phyloP scores from a whole-genome alignment of 2,113 vertebrate genomes.

The Oncorhynchus clarkii region DNA sequence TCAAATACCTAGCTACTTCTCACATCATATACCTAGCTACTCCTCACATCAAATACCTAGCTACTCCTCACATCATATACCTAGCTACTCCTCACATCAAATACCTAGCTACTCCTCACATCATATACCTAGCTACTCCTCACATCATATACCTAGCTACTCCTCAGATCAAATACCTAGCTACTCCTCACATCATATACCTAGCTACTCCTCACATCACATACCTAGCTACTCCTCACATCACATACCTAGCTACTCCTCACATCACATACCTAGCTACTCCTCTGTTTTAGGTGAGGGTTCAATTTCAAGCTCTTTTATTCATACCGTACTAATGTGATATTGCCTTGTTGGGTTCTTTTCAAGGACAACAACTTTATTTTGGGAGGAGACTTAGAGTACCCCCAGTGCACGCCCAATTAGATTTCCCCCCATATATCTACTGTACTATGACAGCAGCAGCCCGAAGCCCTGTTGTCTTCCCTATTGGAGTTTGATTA shows the following conservation, averaged over 20 bases:
- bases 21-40: background rate
- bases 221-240: background rate
- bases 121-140: too few relatives aligned
- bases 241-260: too few relatives aligned
- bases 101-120: background rate
- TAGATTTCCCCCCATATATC: background rate
- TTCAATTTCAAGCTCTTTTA: background rate
- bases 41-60: background rate
- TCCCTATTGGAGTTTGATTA: slow-evolving; percentile 51
- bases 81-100: background rate
- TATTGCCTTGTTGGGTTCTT: slow-evolving; percentile 15
- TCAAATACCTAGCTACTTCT: too few relatives aligned
- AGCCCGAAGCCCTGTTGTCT: slow-evolving; percentile 15
- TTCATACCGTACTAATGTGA: slow-evolving; percentile 8
- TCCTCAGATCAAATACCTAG: background rate
- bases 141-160: background rate
- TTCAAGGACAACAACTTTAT: slow-evolving; percentile 1
- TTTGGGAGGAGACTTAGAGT: background rate
- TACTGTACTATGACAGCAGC: slow-evolving; percentile 23
- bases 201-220: background rate
- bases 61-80: background rate
- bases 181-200: background rate
- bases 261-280: background rate
- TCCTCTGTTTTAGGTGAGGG: too few relatives aligned
- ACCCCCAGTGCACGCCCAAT: background rate